Percentiles rank a stretch among this genome's conserved stretches.
phyloP scores from a whole-genome alignment of 1,140 invertebrate species.

The Oedothorax gibbosus region DNA sequence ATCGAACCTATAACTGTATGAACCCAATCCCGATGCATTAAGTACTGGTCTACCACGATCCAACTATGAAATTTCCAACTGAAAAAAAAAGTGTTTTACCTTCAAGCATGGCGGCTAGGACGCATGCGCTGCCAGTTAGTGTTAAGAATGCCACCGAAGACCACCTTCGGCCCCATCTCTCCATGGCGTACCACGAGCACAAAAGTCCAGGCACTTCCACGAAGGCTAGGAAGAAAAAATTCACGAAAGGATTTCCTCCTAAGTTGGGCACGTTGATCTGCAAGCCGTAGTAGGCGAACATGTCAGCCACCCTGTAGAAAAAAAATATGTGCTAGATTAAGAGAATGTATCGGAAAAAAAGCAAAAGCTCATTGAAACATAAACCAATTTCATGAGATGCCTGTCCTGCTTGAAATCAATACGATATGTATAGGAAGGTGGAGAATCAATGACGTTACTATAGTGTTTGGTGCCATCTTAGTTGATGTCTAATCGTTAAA shows the following conservation, averaged over 20 bases:
- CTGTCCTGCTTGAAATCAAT: too few species aligned
- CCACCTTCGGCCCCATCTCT: slow-evolving; percentile 66
- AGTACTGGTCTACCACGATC: too few species aligned
- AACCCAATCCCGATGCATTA: too few species aligned
- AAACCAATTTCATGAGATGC: too few species aligned
- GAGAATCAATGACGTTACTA: too few species aligned
- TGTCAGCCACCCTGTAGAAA: slow-evolving; percentile 37
- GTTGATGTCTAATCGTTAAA: too few species aligned
- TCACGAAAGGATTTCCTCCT: slow-evolving; percentile 72
- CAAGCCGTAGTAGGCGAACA: slow-evolving; percentile 64
- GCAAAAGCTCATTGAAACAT: too few species aligned
- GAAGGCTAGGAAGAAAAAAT: slow-evolving; percentile 74
- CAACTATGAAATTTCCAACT: too few species aligned
- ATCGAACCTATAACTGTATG: too few species aligned
- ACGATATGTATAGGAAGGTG: too few species aligned
- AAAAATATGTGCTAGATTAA: background rate
- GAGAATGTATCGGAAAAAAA: too few species aligned
- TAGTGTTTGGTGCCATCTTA: too few species aligned
- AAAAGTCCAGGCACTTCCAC: slow-evolving; percentile 63
- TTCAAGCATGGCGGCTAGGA: slow-evolving; percentile 64
- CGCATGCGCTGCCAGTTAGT: slow-evolving; percentile 65
- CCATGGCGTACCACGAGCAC: slow-evolving; percentile 63
- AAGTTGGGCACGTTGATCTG: slow-evolving; percentile 64
- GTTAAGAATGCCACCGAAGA: slow-evolving; percentile 63
- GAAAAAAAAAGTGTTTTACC: slow-evolving; percentile 66